Conservation (phyloP, 1,140 invertebrate species). For the Caligus rogercresseyi region DNA sequence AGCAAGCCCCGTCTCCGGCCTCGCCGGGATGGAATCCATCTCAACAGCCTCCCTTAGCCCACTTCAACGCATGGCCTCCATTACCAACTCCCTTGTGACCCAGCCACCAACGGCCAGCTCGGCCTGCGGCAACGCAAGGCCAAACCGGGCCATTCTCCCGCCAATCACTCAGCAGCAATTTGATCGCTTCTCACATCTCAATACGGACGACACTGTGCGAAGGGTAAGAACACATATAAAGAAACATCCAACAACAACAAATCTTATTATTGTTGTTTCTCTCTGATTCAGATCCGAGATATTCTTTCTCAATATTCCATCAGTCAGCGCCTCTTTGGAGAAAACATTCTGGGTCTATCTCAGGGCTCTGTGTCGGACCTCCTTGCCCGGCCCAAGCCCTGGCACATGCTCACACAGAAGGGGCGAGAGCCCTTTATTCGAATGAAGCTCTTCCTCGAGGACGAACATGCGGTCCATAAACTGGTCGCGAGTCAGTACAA, state of each 20-base stretch:
- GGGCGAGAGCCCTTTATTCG: constrained; percentile 89
- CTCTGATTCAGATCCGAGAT: constrained; percentile 58
- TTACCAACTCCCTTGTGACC: constrained; percentile 85
- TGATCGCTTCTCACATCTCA: constrained; percentile 91
- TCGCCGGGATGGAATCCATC: not conserved
- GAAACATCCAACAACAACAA: not conserved
- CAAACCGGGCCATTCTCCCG: constrained; percentile 82
- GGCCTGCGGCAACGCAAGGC: constrained; percentile 54
- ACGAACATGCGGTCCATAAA: constrained; percentile 90
- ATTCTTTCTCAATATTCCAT: constrained; percentile 95
- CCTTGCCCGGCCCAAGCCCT: constrained; percentile 80
- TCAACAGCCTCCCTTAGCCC: constrained; percentile 49
- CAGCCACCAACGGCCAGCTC: constrained; percentile 59
- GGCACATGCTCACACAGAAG: constrained; percentile 94
- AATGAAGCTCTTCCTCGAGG: constrained; percentile 95
- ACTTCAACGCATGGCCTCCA: constrained; percentile 87
- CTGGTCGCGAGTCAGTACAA: constrained; percentile 91
- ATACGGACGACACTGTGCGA: constrained; percentile 95
- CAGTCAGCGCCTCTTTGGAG: constrained; percentile 91
- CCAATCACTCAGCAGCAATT: constrained; percentile 98
- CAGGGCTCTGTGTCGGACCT: constrained; percentile 89
- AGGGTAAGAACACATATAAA: constrained; percentile 40
- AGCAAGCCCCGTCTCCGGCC: not conserved
- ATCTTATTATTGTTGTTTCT: constrained; percentile 13
- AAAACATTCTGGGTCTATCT: constrained; percentile 86